Base-by-base conservation (phyloP, 2,797 vertebrate species). In the Falco biarmicus region DNA sequence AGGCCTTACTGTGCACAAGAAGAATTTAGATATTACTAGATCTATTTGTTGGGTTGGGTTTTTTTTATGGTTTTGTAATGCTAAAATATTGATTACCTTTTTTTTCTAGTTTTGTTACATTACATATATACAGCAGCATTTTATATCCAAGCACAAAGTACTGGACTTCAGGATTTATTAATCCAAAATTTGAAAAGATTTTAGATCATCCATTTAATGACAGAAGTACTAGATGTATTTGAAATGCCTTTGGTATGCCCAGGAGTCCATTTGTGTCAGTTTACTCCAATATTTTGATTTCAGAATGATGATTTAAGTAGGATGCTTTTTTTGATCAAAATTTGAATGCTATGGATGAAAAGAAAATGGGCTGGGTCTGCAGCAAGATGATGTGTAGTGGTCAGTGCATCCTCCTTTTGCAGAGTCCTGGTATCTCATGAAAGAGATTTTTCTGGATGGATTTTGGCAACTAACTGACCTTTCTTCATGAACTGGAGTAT, bases 31-130 rank as follows among this genome's bases (percentile, higher is more conserved):
- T 77, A 32, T 43, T 65, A 15, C 14, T 51, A 29, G 2, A 4
- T 45, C 15, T 13, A 11, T 34, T 24, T 6, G 8, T 28, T 6
- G 8, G 3, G 0, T 37, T 37, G 37, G 37, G 37, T 1, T 4
- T 59, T 45, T 45, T 18, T 18, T 45, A 45, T 45, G 43, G 43
- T 18, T 74, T 70, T 47, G 39, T 8, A 64, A 43, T 28, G 6
- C 16, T 61, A 69, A 73, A 73, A 29, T 73, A 32, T 37, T 8
- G 15, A 20, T 53, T 57, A 26, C 43, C 4, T 22, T 69, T 25
- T 61, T 66, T 19, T 57, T 5, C 16, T 54, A 19, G 3, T 39
- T 89, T 77, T 69, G 5, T 69, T 74, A 26, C 22, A 25, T 68
- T 5, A 12, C 9, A 14, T n/a, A 39, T 48, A 29, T 69, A 18